A percentile compares a stretch with the other conserved stretches of the same genome.
Conservation (phyloP, 2,888 invertebrate species). For the Rutpela maculata region DNA sequence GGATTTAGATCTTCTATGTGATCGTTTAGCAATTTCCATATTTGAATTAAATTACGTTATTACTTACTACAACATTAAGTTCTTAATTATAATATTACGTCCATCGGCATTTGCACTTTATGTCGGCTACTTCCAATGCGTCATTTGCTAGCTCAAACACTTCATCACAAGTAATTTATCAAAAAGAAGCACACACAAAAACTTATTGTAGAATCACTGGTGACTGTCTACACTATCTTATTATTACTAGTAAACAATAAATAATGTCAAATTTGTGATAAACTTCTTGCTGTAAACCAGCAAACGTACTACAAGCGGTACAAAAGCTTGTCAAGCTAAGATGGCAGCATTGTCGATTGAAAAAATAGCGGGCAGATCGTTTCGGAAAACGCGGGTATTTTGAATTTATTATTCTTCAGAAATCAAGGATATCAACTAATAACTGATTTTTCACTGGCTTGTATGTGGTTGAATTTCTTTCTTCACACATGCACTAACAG, state of each 20-base stretch:
- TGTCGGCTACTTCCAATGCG: conserved; percentile 39
- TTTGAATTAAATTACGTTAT: conserved; percentile 6
- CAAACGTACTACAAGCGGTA: conserved; percentile 34
- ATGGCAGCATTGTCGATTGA: conserved; percentile 42
- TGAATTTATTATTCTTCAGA: background rate
- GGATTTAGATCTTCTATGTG: conserved; percentile 48
- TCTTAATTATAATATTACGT: conserved; percentile 37
- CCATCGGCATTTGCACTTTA: conserved; percentile 38
- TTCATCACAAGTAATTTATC: conserved; percentile 18
- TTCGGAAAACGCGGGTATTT: conserved; percentile 25
- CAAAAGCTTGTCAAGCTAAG: conserved; percentile 46
- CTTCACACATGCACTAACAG: too few relatives aligned
- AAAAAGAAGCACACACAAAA: conserved; percentile 8
- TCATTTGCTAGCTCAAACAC: conserved; percentile 38
- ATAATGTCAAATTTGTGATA: conserved; percentile 26
- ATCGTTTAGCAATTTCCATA: conserved; percentile 48
- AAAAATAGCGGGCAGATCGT: conserved; percentile 34
- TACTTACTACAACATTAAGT: conserved; percentile 32
- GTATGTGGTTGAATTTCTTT: too few relatives aligned
- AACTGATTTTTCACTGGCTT: too few relatives aligned
- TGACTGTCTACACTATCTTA: background rate
- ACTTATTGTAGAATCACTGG: conserved; percentile 10
- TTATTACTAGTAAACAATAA: conserved; percentile 31
- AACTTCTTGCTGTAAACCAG: conserved; percentile 30
- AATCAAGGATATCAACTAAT: too few relatives aligned